Percentiles rank a stretch among this genome's conserved stretches.
phyloP scores from a whole-genome alignment of 30 jellyfish, hydroid and myxozoan species.

The Aurelia aurita region DNA sequence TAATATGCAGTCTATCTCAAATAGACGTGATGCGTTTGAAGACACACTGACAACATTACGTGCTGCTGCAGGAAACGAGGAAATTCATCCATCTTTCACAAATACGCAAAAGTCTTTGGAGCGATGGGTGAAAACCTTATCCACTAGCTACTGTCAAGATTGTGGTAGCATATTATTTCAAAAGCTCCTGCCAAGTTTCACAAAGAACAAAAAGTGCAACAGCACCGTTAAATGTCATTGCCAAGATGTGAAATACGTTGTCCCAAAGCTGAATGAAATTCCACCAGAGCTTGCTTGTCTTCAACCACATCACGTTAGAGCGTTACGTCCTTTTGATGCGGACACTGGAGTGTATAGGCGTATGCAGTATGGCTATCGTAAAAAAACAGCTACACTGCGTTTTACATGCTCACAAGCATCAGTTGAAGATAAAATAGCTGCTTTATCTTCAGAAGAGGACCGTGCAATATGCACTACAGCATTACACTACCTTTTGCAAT shows the following conservation, averaged over 20 bases:
- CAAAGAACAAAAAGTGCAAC: background rate
- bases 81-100: too few relatives aligned
- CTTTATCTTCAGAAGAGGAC: background rate
- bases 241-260: background rate
- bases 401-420: conserved; percentile 3
- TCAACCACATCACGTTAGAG: background rate
- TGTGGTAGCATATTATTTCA: background rate
- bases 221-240: background rate
- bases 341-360: conserved; percentile 14
- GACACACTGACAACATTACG: too few relatives aligned
- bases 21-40: too few relatives aligned
- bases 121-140: too few relatives aligned
- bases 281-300: background rate
- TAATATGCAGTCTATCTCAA: too few relatives aligned
- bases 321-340: conserved; percentile 19
- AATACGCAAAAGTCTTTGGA: too few relatives aligned
- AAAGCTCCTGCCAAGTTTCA: background rate
- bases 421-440: background rate
- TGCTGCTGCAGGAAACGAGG: too few relatives aligned
- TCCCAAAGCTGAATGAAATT: conserved; percentile 1
- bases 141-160: too few relatives aligned
- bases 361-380: conserved; percentile 24
- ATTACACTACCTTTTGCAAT: background rate
- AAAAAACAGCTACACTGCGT: background rate
- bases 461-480: background rate